Base-by-base conservation (phyloP, 2,113 vertebrate species). In the Acanthochromis polyacanthus region DNA sequence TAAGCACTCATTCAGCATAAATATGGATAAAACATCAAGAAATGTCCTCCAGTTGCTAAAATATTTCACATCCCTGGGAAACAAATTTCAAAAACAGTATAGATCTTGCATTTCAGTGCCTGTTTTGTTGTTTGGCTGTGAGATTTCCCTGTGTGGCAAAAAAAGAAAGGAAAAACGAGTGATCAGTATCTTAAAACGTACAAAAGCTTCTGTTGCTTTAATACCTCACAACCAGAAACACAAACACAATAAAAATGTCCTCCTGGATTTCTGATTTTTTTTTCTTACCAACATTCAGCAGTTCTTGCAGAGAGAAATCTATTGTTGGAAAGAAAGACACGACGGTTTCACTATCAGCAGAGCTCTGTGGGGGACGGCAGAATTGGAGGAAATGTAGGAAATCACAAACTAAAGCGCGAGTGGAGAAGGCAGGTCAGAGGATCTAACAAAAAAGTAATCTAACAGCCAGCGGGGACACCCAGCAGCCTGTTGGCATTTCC, bases 361-460 rank as follows among this genome's bases (percentile, higher is more conserved):
- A 1, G 23, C 78, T 84, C 81, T 1, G 59, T 60, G 5, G 83
- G 78, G 45, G 68, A 23, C 0, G 9, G 62, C 52, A 81, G 58
- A 62, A 65, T 43, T 73, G 59, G 25, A 22, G 59, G 23, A 71
- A 84, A 63, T 51, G 67, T 23, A 67, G 68, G 82, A 82, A 89
- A 78, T 71, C 59, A 59, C 71, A 82, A 74, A 77, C 64, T 68
- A 55, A 86, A 84, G 57, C 22, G 7, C 0, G 51, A 65, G 68
- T 40, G 69, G 71, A 64, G 46, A 66, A 71, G 59, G 71, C 52
- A 23, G 78, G 74, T 84, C 75, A 51, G 70, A 68, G 76, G 69
- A 58, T 71, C 77, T 82, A 73, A 79, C 61, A 62, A 73, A 83
- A 76, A 75, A 69, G 72, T 85, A 85, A 82, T 85, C 79, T 78